Conservation (phyloP, 1,140 invertebrate genomes). For the Apis dorsata region DNA sequence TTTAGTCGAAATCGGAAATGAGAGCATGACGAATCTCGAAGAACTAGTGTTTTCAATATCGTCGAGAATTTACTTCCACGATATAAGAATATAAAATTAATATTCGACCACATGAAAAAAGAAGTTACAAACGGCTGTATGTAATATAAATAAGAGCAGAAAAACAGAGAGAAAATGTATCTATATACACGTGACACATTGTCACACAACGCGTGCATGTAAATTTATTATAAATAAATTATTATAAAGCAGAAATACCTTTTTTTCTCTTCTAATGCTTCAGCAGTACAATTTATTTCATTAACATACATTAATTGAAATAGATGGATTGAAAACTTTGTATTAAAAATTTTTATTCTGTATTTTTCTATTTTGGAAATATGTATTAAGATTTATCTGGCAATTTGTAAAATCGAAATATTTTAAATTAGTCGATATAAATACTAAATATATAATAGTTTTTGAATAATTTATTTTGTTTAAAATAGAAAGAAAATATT, state of each 20-base stretch:
- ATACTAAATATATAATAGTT: background rate
- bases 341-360: background rate
- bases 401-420: background rate
- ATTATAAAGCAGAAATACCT: slow-evolving; percentile 70
- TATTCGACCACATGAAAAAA: slow-evolving; percentile 67
- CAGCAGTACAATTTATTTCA: background rate
- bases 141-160: slow-evolving; percentile 72
- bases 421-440: no score
- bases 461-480: background rate
- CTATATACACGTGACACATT: slow-evolving; percentile 63
- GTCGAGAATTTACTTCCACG: slow-evolving; percentile 48
- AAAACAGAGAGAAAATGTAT: slow-evolving; percentile 70
- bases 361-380: no score
- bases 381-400: background rate
- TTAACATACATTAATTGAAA: background rate
- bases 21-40: slow-evolving; percentile 42
- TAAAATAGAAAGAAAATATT: slow-evolving; percentile 17
- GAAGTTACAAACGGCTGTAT: slow-evolving; percentile 70
- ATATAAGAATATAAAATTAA: slow-evolving; percentile 59
- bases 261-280: background rate
- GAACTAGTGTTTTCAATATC: slow-evolving; percentile 53
- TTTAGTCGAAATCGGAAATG: slow-evolving; percentile 43
- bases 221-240: slow-evolving; percentile 80
- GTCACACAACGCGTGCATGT: slow-evolving; percentile 63
- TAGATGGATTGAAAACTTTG: background rate